A percentile compares a stretch with the other conserved stretches of the same genome.
Evolutionary conservation across 2,888 invertebrate species (phyloP).

Genomic region (Petrolisthes manimaculis): DNA sequence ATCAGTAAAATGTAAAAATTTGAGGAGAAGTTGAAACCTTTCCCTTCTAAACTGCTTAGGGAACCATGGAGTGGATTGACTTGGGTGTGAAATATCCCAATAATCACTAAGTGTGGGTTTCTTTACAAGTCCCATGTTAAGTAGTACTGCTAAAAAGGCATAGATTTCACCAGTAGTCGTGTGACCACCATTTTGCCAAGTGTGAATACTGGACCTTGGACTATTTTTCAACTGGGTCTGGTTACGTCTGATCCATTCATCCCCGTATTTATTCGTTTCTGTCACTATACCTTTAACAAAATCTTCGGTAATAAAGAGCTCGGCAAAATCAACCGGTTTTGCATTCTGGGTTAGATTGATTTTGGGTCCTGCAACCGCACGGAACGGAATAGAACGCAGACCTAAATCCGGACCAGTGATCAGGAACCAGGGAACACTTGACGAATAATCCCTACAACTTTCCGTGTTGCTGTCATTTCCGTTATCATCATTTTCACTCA

Average conservation of each 20-base stretch:
- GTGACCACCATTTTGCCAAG: background rate
- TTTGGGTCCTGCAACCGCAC: background rate
- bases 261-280: background rate
- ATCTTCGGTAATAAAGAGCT: background rate
- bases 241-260: background rate
- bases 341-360: background rate
- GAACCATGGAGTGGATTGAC: constrained; percentile 12
- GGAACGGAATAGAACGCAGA: background rate
- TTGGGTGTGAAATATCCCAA: constrained; percentile 7
- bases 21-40: background rate
- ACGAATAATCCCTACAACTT: background rate
- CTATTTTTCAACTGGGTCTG: background rate
- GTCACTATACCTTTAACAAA: background rate
- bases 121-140: constrained; percentile 5
- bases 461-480: background rate
- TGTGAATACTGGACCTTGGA: background rate
- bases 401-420: background rate
- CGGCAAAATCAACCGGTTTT: background rate
- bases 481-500: background rate
- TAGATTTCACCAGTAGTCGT: background rate
- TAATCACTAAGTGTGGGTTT: background rate
- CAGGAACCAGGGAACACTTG: background rate
- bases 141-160: background rate
- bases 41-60: background rate
- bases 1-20: background rate